Conservation (phyloP, 2,113 vertebrate genomes). For the Cottus gobio region DNA sequence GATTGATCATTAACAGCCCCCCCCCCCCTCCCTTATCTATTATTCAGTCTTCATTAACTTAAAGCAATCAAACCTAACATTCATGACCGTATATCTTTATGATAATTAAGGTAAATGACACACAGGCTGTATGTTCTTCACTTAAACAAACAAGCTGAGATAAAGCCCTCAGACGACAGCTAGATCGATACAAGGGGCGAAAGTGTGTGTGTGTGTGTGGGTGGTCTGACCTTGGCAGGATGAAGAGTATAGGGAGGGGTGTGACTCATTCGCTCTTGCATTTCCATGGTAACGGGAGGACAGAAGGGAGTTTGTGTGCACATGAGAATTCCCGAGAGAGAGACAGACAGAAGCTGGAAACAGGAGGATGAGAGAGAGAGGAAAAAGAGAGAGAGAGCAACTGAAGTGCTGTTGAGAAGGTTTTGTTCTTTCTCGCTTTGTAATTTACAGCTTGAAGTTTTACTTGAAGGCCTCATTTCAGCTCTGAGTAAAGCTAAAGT, state of each 20-base stretch:
- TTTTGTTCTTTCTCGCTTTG: background rate
- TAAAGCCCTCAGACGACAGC: background rate
- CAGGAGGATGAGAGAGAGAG: background rate
- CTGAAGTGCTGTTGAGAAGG: background rate
- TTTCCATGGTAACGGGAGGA: constrained; percentile 70
- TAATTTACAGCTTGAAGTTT: background rate
- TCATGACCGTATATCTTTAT: too few relatives aligned
- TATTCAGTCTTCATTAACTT: background rate
- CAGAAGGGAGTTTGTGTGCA: background rate
- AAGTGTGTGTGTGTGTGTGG: constrained; percentile 41
- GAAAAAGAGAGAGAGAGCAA: constrained; percentile 8
- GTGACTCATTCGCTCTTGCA: constrained; percentile 55
- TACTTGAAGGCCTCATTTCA: background rate
- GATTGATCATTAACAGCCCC: background rate
- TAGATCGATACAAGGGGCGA: background rate
- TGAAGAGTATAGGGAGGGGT: background rate
- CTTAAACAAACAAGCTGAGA: background rate
- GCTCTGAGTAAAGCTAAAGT: background rate
- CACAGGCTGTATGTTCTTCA: too few relatives aligned
- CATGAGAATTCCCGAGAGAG: constrained; percentile 11
- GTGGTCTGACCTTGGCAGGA: constrained; percentile 59
- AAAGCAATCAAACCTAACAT: background rate
- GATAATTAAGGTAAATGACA: background rate
- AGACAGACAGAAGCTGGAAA: background rate
- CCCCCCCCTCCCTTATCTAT: background rate